Evolutionary conservation across 1,140 invertebrate genomes (phyloP).

Genomic region (Microplitis demolitor): DNA sequence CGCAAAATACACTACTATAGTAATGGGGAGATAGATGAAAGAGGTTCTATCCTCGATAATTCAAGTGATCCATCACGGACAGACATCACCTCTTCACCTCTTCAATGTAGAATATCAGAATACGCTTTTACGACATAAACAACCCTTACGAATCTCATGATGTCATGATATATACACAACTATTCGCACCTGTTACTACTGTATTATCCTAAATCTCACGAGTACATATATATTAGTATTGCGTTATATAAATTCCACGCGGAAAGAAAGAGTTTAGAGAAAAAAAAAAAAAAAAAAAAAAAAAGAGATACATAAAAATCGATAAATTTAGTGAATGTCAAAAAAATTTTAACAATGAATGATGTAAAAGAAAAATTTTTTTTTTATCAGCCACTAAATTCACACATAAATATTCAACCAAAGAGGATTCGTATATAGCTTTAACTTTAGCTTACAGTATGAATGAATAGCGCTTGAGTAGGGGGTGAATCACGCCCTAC

Average conservation of each 20-base stretch:
- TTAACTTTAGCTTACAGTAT: slow-evolving; percentile 4
- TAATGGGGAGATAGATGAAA: neutral
- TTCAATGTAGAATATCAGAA: neutral
- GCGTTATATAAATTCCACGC: too few relatives aligned
- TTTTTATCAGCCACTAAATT: neutral
- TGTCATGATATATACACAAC: slow-evolving; percentile 2
- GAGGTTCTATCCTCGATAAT: slow-evolving; percentile 23
- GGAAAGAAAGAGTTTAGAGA: too few relatives aligned
- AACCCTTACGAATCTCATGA: neutral
- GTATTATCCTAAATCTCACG: too few relatives aligned
- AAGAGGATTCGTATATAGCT: slow-evolving; percentile 1
- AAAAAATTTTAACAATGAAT: neutral
- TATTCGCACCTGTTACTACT: slow-evolving; percentile 12
- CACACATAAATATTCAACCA: slow-evolving; percentile 18
- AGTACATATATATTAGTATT: too few relatives aligned
- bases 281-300: neutral
- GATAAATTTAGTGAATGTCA: too few relatives aligned
- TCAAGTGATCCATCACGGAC: slow-evolving; percentile 31
- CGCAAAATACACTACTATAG: too few relatives aligned
- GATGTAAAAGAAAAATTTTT: neutral
- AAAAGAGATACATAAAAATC: neutral
- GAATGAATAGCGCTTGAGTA: neutral
- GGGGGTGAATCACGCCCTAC: slow-evolving; percentile 11
- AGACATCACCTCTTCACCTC: slow-evolving; percentile 12
- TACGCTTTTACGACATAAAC: neutral